A percentile compares a stretch with the other conserved stretches of the same genome.
Conservation (phyloP, 2,888 invertebrate genomes). For the Lysandra coridon region DNA sequence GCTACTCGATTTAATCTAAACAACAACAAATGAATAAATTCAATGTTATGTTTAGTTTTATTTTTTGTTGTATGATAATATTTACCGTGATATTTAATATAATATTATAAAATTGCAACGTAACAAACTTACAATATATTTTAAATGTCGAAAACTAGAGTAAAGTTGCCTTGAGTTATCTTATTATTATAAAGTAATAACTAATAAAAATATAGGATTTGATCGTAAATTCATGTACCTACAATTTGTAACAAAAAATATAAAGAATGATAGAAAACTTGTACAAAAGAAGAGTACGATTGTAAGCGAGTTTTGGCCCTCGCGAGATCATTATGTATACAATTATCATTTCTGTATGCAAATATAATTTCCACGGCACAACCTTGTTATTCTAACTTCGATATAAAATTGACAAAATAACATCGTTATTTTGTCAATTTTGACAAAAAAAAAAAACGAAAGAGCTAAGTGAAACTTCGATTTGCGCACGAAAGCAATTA, state of each 20-base stretch:
- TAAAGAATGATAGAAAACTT: neutral
- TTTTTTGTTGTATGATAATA: no score
- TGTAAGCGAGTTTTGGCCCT: neutral
- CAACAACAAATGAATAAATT: neutral
- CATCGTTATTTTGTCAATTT: no score
- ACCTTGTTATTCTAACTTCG: conserved; percentile 11
- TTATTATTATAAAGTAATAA: neutral
- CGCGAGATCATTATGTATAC: conserved; percentile 1
- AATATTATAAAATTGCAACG: neutral
- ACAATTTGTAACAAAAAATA: neutral
- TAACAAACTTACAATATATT: neutral
- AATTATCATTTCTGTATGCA: neutral
- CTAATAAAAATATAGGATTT: neutral
- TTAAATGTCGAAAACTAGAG: neutral
- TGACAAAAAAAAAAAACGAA: neutral
- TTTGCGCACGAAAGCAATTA: neutral
- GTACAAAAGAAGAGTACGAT: neutral
- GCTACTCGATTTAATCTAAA: neutral
- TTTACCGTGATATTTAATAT: no score
- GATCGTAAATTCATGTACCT: neutral
- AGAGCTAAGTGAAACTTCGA: neutral
- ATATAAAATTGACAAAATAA: neutral
- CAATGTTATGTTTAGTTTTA: no score
- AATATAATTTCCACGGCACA: conserved; percentile 2
- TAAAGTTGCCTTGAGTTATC: neutral